A percentile compares a stretch with the other conserved stretches of the same genome.
These are phyloP conservation scores for Hypselothyrea guttata DNA, from an alignment of 2,888 invertebrate species.

Conservation along the genomic window DNA sequence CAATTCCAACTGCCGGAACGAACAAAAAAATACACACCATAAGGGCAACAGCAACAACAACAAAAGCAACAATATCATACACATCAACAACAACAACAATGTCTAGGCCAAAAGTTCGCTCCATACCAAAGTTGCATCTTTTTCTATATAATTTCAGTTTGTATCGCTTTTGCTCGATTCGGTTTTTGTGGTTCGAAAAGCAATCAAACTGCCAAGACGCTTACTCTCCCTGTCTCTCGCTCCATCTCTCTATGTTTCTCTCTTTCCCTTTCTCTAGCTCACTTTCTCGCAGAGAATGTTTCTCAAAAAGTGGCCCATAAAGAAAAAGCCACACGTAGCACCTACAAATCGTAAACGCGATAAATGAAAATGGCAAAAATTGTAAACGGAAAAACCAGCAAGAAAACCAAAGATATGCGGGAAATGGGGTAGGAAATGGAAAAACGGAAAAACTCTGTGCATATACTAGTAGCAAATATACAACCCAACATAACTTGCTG, in stretches of 20 bases:
- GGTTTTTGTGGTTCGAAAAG: slow-evolving; percentile 12
- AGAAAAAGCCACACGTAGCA: slow-evolving; percentile 18
- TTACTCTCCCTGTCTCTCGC: not conserved
- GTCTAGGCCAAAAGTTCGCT: slow-evolving; percentile 57
- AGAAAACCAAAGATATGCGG: too few relatives aligned
- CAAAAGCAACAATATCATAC: not conserved
- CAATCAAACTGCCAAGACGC: slow-evolving; percentile 13
- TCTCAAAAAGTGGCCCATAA: slow-evolving; percentile 32
- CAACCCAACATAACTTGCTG: slow-evolving; percentile 9
- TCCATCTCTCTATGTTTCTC: too few relatives aligned
- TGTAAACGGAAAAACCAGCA: not conserved
- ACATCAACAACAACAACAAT: slow-evolving; percentile 26
- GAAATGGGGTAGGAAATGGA: too few relatives aligned
- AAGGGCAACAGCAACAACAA: not conserved
- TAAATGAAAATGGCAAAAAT: slow-evolving; percentile 1
- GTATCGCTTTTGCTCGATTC: not conserved
- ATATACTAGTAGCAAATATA: too few relatives aligned
- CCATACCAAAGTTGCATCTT: not conserved
- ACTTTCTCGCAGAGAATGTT: not conserved
- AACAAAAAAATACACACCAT: not conserved
- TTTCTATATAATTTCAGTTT: too few relatives aligned
- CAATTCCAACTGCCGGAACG: slow-evolving; percentile 10
- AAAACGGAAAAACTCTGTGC: too few relatives aligned
- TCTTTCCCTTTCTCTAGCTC: not conserved
- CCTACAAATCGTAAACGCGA: not conserved